Evolutionary conservation across 2,888 invertebrate species (phyloP), one percentile per base, ranked within the genome.

Genomic region (Nemoura dubitans): DNA sequence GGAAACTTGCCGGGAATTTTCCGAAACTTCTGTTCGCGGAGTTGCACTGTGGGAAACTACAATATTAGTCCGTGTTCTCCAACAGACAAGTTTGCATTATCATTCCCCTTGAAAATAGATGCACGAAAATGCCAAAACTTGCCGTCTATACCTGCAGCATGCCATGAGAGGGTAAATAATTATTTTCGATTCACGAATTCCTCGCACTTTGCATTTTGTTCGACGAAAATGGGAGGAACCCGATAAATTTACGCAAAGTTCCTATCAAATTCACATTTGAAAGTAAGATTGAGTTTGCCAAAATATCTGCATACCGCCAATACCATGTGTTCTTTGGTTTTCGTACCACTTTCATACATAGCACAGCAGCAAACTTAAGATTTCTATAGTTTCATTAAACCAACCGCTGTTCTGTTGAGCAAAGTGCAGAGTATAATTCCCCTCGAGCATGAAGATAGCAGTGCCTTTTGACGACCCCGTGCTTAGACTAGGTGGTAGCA

Each of bases 11-110:
- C 81, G 25, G 5, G 25, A 84, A 84, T 59, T 59, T 84, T 84
- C 81, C 81, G 42, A 84, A 84, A 84, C 84, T 84, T 84, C 81
- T 81, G 81, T 81, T 30, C 30, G 28, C 16, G 29, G 84, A 42
- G 30, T 83, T 43, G 84, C 76, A 81, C 30, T 84, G 84, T n/a
- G 84, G 84, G 28, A 76, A 83, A 76, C 84, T 84, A 84, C 84
- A 84, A 84, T 84, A 84, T 84, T 84, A 84, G 59, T 84, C 59
- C 84, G 59, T 84, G 59, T 83, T 36, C n/a, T n/a, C 27, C 26
- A 14, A 59, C 59, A 36, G 83, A 76, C 59, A 76, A 76, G 26
- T 84, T 84, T 59, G 59, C 84, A 84, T 84, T 84, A 27, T 21
- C 59, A 7, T 59, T 14, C 59, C 16, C 59, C 59, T 1, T 14